Conservation (phyloP, 2,797 vertebrate species). For the Lindbergichthys nudifrons region DNA sequence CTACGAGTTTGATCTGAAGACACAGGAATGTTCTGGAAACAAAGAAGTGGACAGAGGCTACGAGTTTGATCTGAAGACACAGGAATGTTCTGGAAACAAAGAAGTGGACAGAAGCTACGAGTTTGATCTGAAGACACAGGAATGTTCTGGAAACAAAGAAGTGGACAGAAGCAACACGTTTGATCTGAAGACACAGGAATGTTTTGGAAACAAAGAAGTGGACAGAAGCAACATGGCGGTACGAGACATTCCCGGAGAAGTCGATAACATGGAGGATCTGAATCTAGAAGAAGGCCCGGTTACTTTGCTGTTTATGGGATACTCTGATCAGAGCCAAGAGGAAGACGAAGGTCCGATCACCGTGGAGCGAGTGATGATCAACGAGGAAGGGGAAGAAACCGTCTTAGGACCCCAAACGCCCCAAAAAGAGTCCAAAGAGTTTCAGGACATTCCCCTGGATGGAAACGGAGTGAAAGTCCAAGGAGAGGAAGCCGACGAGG, state of each 20-base stretch:
- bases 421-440: slow-evolving; percentile 24
- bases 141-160: too few species aligned
- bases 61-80: background rate
- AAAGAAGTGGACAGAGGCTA: too few species aligned
- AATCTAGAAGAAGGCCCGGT: slow-evolving; percentile 66
- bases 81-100: background rate
- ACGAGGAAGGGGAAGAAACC: slow-evolving; percentile 74
- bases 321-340: slow-evolving; percentile 56
- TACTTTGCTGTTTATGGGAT: slow-evolving; percentile 81
- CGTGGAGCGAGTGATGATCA: slow-evolving; percentile 80
- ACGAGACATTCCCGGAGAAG: slow-evolving; percentile 26
- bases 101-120: too few species aligned
- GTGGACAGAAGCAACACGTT: too few species aligned
- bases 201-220: too few species aligned
- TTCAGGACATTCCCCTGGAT: slow-evolving; percentile 64
- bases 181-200: too few species aligned
- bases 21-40: slow-evolving; percentile 4
- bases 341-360: slow-evolving; percentile 61
- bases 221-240: slow-evolving; percentile 3
- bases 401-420: slow-evolving; percentile 30
- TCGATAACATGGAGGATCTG: slow-evolving; percentile 31
- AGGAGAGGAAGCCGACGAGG: slow-evolving; percentile 30
- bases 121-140: too few species aligned
- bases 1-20: background rate
- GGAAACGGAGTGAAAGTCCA: slow-evolving; percentile 38